Conservation (phyloP, 2,797 vertebrate species). For the Gymnoscopelus microlampas region DNA sequence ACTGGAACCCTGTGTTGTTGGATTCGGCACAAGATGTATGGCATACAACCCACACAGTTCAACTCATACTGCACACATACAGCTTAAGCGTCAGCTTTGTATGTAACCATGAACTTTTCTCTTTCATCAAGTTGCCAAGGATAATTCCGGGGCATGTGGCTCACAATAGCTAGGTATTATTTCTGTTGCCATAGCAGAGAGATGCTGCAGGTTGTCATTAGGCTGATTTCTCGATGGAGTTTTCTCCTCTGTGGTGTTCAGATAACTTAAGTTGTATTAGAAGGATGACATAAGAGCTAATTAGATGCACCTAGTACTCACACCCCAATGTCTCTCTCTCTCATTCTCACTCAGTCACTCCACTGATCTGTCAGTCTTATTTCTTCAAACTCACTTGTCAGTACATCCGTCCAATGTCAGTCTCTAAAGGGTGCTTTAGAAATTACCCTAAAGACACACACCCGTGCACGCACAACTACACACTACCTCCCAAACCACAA, state of each 20-base stretch:
- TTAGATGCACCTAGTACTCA: constrained; percentile 6
- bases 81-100: no score
- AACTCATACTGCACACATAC: no score
- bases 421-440: no score
- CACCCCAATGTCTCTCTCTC: not conserved
- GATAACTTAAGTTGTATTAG: constrained; percentile 1
- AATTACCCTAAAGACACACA: no score
- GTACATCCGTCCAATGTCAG: no score
- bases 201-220: constrained; percentile 18
- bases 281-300: constrained; percentile 11
- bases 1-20: no score
- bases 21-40: no score
- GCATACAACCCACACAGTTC: no score
- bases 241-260: constrained; percentile 22
- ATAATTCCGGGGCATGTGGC: not conserved
- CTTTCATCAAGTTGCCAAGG: no score
- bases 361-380: constrained; percentile 1
- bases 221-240: not conserved
- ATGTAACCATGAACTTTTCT: no score
- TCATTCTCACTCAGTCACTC: not conserved
- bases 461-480: not conserved
- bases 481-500: constrained; percentile 35
- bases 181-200: constrained; percentile 21
- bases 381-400: not conserved
- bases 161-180: constrained; percentile 1